These are phyloP conservation scores for Agrochola macilenta DNA, from an alignment of 2,888 invertebrate species.

Conservation along the genomic window DNA sequence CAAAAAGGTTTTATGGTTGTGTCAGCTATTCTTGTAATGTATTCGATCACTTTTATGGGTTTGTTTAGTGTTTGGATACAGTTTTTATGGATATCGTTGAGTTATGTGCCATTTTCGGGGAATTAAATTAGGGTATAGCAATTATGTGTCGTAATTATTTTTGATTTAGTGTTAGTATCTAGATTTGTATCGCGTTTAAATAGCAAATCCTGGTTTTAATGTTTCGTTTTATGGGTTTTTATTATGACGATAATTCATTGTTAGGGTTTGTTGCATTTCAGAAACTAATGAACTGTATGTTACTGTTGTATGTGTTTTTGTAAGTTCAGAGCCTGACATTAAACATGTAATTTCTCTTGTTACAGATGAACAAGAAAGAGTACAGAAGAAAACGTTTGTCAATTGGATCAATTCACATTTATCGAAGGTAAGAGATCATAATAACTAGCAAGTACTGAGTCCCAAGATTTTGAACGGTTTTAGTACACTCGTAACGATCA, in stretches of 20 bases:
- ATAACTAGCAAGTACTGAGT: slow-evolving; percentile 4
- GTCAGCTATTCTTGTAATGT: slow-evolving; percentile 25
- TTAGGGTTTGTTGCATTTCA: background rate
- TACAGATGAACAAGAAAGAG: slow-evolving; percentile 99
- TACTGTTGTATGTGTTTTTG: background rate
- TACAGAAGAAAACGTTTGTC: slow-evolving; percentile 99
- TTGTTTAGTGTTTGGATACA: slow-evolving; percentile 20
- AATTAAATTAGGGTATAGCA: slow-evolving; percentile 1
- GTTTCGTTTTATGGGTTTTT: background rate
- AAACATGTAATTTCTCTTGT: slow-evolving; percentile 74
- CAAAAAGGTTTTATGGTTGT: slow-evolving; percentile 43
- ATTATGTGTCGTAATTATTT: slow-evolving; percentile 13
- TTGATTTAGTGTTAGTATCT: slow-evolving; percentile 29
- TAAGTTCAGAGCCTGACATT: background rate
- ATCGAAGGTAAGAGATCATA: slow-evolving; percentile 93
- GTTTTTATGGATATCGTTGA: slow-evolving; percentile 7
- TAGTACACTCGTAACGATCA: background rate
- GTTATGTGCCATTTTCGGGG: background rate
- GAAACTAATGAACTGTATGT: background rate
- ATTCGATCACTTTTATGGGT: slow-evolving; percentile 34
- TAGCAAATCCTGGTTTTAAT: background rate
- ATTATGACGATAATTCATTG: background rate
- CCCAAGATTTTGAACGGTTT: slow-evolving; percentile 1
- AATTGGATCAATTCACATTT: slow-evolving; percentile 99
- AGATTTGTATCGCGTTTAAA: background rate